Base-by-base conservation (phyloP, 2,888 invertebrate genomes). In the Patella pellucida region DNA sequence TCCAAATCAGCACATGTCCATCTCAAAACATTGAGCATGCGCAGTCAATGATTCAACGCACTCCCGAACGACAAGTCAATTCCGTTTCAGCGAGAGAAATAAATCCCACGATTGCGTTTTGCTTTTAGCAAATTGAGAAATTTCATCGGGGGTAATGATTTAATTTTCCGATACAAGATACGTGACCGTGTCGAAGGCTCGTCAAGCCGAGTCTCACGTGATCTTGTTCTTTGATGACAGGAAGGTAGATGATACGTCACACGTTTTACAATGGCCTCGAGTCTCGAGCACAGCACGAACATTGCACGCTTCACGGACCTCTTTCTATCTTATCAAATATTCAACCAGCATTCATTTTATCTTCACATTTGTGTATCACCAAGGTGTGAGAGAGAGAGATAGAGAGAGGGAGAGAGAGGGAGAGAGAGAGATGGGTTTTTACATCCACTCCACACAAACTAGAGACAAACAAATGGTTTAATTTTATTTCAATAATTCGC, bases 151-250 rank as follows among this genome's bases (percentile, higher is more conserved):
- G 23, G 62, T 62, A 62, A 62, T 62, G 62, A 62, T 62, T 62
- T 62, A 62, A 62, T 62, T 62, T 62, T 62, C 62, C 19, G 62
- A 62, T 62, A 62, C 62, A 19, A 62, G 62, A 62, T 62, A 62
- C 62, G 23, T 12, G 19, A 19, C 23, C 19, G 19, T 23, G 62
- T 62, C 23, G 62, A 23, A 19, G 19, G 62, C 19, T 23, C 19
- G 23, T 23, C 62, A 23, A 62, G 19, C 23, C 23, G 19, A 19
- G 23, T 62, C 62, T 62, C 62, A 62, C 62, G 62, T 23, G 62
- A 19, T 62, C 62, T 62, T 62, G 19, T 62, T 62, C 62, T 62
- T 62, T 62, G 62, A 62, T 23, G 62, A 23, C 11, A 62, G 62
- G 62, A 62, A 62, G 62, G 62, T 62, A 62, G 23, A 19, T 62